Evolutionary conservation across 1,140 invertebrate genomes (phyloP).

Genomic region (Papilio polyxenes): DNA sequence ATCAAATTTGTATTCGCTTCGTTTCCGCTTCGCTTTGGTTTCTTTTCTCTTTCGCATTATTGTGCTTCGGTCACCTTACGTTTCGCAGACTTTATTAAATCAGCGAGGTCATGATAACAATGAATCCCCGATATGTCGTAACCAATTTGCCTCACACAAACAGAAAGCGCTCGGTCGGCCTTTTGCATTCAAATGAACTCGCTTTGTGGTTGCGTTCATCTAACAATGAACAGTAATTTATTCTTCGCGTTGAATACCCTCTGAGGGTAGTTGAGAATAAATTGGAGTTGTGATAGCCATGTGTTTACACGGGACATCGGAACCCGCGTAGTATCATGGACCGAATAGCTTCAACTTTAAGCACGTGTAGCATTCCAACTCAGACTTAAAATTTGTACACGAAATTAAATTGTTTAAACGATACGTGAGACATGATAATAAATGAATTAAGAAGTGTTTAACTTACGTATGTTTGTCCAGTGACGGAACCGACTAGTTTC

Average conservation of each 20-base stretch:
- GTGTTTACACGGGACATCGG: neutral
- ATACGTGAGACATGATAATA: too few species aligned
- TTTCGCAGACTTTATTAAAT: neutral
- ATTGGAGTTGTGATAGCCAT: conserved; percentile 15
- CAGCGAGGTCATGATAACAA: conserved; percentile 7
- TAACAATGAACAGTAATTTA: conserved; percentile 26
- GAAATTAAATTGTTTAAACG: too few species aligned
- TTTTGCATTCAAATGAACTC: conserved; percentile 29
- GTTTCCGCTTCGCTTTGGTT: neutral
- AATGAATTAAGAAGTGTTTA: too few species aligned
- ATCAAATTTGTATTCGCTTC: neutral
- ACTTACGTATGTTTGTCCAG: too few species aligned
- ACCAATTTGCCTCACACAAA: conserved; percentile 18
- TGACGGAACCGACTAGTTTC: too few species aligned
- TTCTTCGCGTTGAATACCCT: conserved; percentile 23
- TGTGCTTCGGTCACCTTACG: neutral
- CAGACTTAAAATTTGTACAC: too few species aligned
- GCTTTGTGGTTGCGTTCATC: conserved; percentile 26
- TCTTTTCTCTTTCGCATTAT: neutral
- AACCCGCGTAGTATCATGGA: neutral
- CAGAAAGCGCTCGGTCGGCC: conserved; percentile 24
- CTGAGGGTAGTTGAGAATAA: conserved; percentile 23
- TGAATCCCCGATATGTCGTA: conserved; percentile 22
- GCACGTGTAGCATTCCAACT: too few species aligned
- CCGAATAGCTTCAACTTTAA: neutral